Base-by-base conservation (phyloP, 2,888 invertebrate species). In the Hemistola chrysoprasaria region DNA sequence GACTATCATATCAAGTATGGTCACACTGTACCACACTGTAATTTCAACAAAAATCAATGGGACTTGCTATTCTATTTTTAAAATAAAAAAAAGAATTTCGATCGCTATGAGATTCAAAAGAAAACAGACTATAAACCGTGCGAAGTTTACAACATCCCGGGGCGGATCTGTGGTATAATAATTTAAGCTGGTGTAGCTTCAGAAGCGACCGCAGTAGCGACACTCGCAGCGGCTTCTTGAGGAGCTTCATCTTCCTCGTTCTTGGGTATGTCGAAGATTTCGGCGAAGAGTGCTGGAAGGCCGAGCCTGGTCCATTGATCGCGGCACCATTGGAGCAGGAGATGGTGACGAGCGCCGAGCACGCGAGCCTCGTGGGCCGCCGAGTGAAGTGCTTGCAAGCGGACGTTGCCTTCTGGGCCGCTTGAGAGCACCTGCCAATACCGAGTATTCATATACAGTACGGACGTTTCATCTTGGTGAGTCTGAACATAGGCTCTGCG, bases 251-350 rank as follows among this genome's bases (percentile, higher is more conserved):
- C 71, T 6, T 78, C 82, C 1, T 76, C 78, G 2, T 42, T 38
- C 50, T 79, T 95, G 56, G 97, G 96, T 83, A 98, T 97, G 92
- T 98, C 98, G 86, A 97, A 98, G 63, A 98, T 97, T 86, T 98
- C 98, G 22, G 98, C 95, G 85, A 97, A 98, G 38, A 98, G 92
- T 1, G 98, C 97, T 29, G 98, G 98, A 62, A 98, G 91, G 49
- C 94, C 91, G 43, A 96, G 91, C 63, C 93, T 93, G 43, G 92
- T 92, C 97, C 97, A 98, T 84, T 95, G 93, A 64, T 93, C 91
- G 57, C 98, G 92, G 86, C 96, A 97, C 97, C 97, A 98, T 74
- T 94, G 93, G 65, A 98, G 90, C 65, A 96, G 93, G 54, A 94
- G 93, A 57, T 93, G 92, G 84, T 98, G 98, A 55, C 95, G 94